Evolutionary conservation across 2,113 vertebrate genomes (phyloP).

Genomic region (Anolis sagrei): DNA sequence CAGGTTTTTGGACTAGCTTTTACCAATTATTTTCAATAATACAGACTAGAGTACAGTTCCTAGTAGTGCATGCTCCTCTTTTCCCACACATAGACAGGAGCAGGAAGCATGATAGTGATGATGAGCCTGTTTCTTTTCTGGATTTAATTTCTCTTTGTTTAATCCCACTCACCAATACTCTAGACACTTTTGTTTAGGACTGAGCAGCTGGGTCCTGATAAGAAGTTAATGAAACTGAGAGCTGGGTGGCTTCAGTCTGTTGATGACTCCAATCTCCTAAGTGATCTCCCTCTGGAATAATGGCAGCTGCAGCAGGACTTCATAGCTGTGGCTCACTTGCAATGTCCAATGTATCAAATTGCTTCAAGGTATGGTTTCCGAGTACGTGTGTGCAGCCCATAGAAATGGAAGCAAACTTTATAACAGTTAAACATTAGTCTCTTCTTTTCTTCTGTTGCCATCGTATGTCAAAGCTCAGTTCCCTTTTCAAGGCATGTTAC

Average conservation of each 20-base stretch:
- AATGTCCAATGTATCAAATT: background rate
- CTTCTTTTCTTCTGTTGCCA: background rate
- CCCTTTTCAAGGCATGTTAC: background rate
- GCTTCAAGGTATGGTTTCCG: background rate
- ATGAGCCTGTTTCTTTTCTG: background rate
- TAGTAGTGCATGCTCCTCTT: background rate
- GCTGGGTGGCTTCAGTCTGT: background rate
- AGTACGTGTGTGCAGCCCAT: too few species aligned
- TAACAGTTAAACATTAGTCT: background rate
- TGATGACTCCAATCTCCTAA: background rate
- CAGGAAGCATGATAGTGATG: background rate
- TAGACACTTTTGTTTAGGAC: background rate
- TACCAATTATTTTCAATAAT: background rate
- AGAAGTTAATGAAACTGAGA: background rate
- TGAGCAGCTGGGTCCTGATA: background rate
- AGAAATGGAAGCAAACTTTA: background rate
- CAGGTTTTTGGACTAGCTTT: background rate
- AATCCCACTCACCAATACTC: background rate
- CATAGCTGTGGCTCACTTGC: background rate
- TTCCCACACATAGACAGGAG: background rate
- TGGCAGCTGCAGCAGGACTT: background rate
- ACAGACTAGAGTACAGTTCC: background rate
- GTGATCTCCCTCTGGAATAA: background rate
- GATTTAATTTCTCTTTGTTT: background rate
- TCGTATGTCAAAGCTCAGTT: conserved; percentile 16